Evolutionary conservation across 2,113 vertebrate species (phyloP).

Genomic region (Crotalus tigris): DNA sequence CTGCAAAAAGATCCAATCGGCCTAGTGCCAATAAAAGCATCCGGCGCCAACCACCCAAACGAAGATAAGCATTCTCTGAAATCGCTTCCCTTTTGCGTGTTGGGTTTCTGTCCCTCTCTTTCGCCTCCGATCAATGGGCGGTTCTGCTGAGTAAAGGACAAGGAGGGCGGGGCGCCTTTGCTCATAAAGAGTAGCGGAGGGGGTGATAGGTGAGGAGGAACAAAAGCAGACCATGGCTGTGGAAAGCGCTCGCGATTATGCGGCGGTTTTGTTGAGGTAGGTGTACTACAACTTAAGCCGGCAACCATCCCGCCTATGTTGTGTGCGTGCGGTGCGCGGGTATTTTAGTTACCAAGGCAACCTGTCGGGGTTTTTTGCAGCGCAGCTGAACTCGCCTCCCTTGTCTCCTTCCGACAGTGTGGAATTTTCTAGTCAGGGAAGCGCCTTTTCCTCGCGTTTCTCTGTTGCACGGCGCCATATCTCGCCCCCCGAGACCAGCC

Average conservation of each 20-base stretch:
- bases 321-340: background rate
- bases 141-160: background rate
- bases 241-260: constrained; percentile 51
- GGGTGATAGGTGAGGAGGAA: rapidly evolving
- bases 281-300: background rate
- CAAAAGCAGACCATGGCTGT: constrained; percentile 5
- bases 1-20: background rate
- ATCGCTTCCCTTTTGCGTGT: background rate
- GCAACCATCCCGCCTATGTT: background rate
- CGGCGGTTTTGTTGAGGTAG: constrained; percentile 62
- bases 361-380: background rate
- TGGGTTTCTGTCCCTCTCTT: background rate
- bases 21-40: background rate
- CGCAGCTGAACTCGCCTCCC: background rate
- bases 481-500: background rate
- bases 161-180: background rate
- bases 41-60: background rate
- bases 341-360: background rate
- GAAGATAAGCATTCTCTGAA: background rate
- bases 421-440: background rate
- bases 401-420: background rate
- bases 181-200: background rate
- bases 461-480: background rate
- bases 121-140: background rate
- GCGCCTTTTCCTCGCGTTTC: background rate